A percentile compares a stretch with the other conserved stretches of the same genome.
phyloP scores from a whole-genome alignment of 37 sponge, comb jelly and placozoan genomes.

The Oopsacas minuta region DNA sequence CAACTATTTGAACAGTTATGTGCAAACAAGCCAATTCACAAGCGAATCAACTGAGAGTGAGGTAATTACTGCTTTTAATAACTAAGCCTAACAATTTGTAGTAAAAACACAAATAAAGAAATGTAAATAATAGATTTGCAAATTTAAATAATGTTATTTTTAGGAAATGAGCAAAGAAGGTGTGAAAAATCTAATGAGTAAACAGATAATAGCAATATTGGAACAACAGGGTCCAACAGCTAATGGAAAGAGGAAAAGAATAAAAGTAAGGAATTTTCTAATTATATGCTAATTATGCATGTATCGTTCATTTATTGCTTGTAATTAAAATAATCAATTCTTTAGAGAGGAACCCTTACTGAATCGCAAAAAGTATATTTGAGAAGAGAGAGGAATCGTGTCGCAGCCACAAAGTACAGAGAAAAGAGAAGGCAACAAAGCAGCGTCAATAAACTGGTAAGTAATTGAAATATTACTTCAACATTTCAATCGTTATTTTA shows the following conservation, averaged over 20 bases:
- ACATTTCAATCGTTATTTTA: neutral
- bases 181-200: neutral
- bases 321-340: neutral
- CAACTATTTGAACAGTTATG: neutral
- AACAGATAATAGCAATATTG: neutral
- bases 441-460: neutral
- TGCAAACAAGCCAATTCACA: neutral
- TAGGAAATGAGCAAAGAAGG: neutral
- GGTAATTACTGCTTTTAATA: neutral
- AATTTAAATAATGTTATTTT: neutral
- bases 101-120: neutral
- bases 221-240: constrained; percentile 14
- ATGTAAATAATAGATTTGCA: neutral
- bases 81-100: neutral
- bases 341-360: constrained; percentile 24
- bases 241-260: constrained; percentile 10
- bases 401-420: constrained; percentile 90
- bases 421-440: constrained; percentile 61
- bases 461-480: neutral
- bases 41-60: constrained; percentile 10
- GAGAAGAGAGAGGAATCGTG: constrained; percentile 88
- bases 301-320: neutral
- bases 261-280: neutral
- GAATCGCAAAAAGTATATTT: constrained; percentile 62
- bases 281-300: neutral